Evolutionary conservation across 2,113 vertebrate species (phyloP).

Genomic region (Anolis carolinensis): DNA sequence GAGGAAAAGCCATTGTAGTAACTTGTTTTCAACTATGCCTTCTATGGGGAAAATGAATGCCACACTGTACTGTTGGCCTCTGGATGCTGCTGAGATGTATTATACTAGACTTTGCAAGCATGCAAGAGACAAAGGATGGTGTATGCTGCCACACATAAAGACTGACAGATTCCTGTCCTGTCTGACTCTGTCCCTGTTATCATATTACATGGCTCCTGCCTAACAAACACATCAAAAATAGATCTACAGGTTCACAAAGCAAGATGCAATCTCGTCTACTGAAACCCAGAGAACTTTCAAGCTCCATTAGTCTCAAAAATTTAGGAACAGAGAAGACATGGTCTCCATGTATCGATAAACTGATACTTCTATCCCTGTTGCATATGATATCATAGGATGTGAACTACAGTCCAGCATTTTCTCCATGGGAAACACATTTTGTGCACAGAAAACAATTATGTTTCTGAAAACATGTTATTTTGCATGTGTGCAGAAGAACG

Average conservation of each 20-base stretch:
- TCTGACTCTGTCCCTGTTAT: neutral
- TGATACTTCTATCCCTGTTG: too few species aligned
- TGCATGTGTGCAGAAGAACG: too few species aligned
- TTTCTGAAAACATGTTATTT: too few species aligned
- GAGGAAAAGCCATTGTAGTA: neutral
- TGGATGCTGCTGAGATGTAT: neutral
- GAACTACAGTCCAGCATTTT: too few species aligned
- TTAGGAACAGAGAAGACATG: neutral
- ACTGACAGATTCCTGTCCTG: neutral
- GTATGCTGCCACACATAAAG: neutral
- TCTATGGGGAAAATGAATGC: neutral
- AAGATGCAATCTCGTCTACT: neutral
- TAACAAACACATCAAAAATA: neutral
- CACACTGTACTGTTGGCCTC: neutral
- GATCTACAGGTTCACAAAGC: neutral
- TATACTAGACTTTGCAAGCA: neutral
- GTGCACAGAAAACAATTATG: too few species aligned
- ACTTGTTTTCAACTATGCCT: neutral
- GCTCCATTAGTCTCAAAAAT: neutral
- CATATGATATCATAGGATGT: neutral
- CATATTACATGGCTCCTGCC: neutral
- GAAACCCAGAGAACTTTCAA: neutral
- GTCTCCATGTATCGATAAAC: neutral
- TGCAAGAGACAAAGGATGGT: neutral
- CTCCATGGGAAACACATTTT: too few species aligned